Evolutionary conservation across 1,140 invertebrate genomes (phyloP).

Genomic region (Polypedilum pembai): DNA sequence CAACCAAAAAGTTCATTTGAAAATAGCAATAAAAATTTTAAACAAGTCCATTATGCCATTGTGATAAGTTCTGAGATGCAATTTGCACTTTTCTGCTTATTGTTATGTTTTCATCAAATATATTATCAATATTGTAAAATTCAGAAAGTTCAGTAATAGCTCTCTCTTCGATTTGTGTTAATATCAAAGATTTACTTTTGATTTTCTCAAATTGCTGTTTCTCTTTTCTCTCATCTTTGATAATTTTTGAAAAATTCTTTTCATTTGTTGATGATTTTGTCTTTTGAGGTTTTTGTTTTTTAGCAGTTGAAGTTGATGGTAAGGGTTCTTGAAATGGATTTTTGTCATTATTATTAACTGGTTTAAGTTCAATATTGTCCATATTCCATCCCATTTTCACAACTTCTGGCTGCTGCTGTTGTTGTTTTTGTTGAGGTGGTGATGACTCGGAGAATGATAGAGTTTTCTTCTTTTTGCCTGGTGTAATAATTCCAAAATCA

Average conservation of each 20-base stretch:
- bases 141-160: constrained; percentile 56
- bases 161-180: constrained; percentile 61
- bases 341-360: neutral
- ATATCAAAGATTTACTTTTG: constrained; percentile 48
- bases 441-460: too few relatives aligned
- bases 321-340: neutral
- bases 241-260: constrained; percentile 44
- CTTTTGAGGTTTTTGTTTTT: neutral
- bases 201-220: constrained; percentile 47
- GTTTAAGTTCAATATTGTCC: neutral
- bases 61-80: constrained; percentile 38
- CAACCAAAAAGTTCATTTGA: too few relatives aligned
- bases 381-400: neutral
- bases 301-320: neutral
- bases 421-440: neutral
- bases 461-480: too few relatives aligned
- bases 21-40: neutral
- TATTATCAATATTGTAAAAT: constrained; percentile 52
- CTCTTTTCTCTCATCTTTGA: constrained; percentile 48
- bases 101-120: constrained; percentile 53
- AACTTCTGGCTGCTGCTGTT: constrained; percentile 24
- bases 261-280: neutral
- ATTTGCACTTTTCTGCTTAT: constrained; percentile 44
- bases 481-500: neutral
- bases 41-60: constrained; percentile 23